Evolutionary conservation across 2,888 invertebrate genomes (phyloP), one percentile per base, ranked within the genome.

Genomic region (Cerastis rubricosa): DNA sequence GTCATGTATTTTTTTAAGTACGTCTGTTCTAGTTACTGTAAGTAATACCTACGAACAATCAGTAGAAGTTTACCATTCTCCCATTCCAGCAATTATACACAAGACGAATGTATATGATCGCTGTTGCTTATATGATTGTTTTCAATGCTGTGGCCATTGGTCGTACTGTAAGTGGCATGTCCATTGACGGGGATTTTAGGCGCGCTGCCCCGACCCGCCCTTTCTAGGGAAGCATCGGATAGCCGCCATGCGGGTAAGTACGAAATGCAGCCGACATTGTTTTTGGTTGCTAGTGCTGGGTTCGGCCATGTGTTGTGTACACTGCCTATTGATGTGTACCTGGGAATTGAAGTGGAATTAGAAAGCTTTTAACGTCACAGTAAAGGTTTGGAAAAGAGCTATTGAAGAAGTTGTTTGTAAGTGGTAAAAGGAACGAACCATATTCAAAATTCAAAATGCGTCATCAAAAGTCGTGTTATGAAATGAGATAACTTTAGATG

Each of bases 321-420:
- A 91, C 98, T 98, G 70, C 99, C 99, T 88, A 99, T 97, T 47
- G 99, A 99, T 0, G 99, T 99, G 92, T 98, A 99, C 61, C 98
- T 98, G 94, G 59, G 72, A 74, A 68, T 65, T 19, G 19, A 67
- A 14, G 19, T 25, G 7, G 7, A 29, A 57, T 75, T 54, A 9
- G 14, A 47, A 71, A 22, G 7, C 1, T 61, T 19, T 17, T 40
- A n/a, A 2, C 61, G 6, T 12, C 11, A 54, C 9, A 43, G 17
- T 35, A 68, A 17, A 51, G 17, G 17, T 54, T 54, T 54, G 12
- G n/a, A 11, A 54, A 2, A 3, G n/a, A 11, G 29, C 5, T 11
- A 61, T 22, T 11, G 19, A 22, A 61, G 22, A 19, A 63, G 11
- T 9, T 6, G 35, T 35, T 35, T 35, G 35, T 22, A 11, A 40